These are phyloP conservation scores for Lepus oiostolus DNA, from an alignment of 2,797 vertebrate genomes.

Conservation along the genomic window DNA sequence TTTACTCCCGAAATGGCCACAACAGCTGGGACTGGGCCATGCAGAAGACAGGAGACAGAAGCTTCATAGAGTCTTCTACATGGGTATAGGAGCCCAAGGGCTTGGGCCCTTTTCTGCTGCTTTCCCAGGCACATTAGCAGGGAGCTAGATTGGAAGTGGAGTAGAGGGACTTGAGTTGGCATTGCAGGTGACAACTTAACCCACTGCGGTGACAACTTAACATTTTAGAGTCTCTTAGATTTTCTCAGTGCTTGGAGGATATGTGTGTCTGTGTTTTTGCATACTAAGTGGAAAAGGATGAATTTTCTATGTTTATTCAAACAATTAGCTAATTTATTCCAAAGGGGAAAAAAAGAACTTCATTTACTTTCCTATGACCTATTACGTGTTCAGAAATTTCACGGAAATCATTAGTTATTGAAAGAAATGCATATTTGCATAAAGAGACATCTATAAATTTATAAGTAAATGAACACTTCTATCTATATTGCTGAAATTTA, in stretches of 20 bases:
- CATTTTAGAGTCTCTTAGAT: not conserved
- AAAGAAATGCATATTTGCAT: constrained; percentile 21
- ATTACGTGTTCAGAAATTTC: not conserved
- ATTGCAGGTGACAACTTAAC: too few relatives aligned
- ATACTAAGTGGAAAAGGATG: not conserved
- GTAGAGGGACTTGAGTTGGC: too few relatives aligned
- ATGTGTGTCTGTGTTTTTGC: accelerated
- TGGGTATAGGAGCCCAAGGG: too few relatives aligned
- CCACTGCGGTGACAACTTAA: not conserved
- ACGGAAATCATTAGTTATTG: constrained; percentile 43
- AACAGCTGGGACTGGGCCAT: too few relatives aligned
- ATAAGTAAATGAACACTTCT: constrained; percentile 23
- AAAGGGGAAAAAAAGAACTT: not conserved
- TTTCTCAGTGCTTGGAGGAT: not conserved
- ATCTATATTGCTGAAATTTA: constrained; percentile 41
- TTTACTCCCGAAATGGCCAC: too few relatives aligned
- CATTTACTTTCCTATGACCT: not conserved
- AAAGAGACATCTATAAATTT: not conserved
- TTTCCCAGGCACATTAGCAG: too few relatives aligned
- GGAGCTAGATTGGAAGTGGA: too few relatives aligned
- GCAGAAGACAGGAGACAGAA: too few relatives aligned
- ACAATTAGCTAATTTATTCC: not conserved
- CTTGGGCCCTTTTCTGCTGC: too few relatives aligned
- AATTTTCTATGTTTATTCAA: constrained; percentile 4
- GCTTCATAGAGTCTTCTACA: too few relatives aligned